Evolutionary conservation across 2,888 invertebrate species (phyloP), one percentile per base, ranked within the genome.

Genomic region (Eilema griseolum): DNA sequence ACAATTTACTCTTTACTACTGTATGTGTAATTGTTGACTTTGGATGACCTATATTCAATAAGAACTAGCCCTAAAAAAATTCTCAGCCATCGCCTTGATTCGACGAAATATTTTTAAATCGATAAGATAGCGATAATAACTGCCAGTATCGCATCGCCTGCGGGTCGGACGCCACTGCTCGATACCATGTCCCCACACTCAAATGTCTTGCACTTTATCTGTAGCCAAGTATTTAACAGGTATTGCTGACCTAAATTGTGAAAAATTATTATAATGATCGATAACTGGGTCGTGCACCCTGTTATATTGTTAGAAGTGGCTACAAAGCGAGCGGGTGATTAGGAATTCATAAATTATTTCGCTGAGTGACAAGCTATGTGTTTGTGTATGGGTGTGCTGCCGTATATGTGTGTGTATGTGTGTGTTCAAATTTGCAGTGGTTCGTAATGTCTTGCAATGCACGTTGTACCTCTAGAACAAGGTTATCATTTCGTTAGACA

Each of bases 151-250:
- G 82, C 81, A 79, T 76, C 70, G 79, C 33, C 76, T 70, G 41
- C 69, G 69, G 71, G 59, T 60, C 66, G 66, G 12, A 69, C 65
- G 69, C 74, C 77, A 67, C 69, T 72, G 69, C 62, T 70, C 63
- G 70, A 62, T 84, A 86, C 81, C 77, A 89, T 89, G 90, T 79
- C 77, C 76, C 71, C 79, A 75, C 68, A 83, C 77, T 69, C 87
- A 81, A 84, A 92, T 92, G 93, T 93, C 92, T 89, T 94, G 93
- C 86, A 85, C 92, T 62, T 76, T 90, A 72, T 85, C 88, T 71
- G 81, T 92, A 69, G 88, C 89, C 77, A 90, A 90, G 83, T 90
- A 86, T 84, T 82, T 93, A 75, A 88, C 90, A 92, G 93, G 92
- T 92, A 87, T 76, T 64, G 70, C 20, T 63, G 60, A 62, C 16